Conservation (phyloP, 2,113 vertebrate genomes). For the Paralichthys olivaceus region DNA sequence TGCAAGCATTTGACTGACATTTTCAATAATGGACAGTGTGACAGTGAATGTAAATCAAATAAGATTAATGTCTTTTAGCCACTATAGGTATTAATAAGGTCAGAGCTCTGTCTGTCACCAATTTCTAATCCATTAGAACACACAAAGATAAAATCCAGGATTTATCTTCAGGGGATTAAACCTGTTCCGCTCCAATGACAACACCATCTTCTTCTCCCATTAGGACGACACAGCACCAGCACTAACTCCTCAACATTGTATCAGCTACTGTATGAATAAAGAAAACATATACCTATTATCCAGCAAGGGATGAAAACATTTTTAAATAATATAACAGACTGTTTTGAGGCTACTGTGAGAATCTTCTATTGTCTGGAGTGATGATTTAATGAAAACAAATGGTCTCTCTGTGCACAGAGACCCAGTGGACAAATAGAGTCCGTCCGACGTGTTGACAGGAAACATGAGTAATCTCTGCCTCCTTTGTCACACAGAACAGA, state of each 20-base stretch:
- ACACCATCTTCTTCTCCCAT: constrained; percentile 5
- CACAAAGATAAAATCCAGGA: constrained; percentile 32
- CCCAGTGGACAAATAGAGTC: too few species aligned
- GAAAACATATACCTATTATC: too few species aligned
- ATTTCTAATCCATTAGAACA: constrained; percentile 48
- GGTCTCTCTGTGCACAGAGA: too few species aligned
- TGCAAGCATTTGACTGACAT: neutral
- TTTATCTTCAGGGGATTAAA: constrained; percentile 40
- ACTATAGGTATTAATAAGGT: constrained; percentile 29
- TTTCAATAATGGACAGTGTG: neutral
- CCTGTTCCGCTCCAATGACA: constrained; percentile 15
- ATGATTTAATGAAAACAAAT: too few species aligned
- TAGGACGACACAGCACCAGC: neutral
- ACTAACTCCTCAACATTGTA: neutral
- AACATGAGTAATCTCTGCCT: too few species aligned
- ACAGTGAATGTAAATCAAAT: neutral
- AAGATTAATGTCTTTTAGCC: constrained; percentile 39
- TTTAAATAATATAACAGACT: too few species aligned
- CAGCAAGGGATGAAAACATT: too few species aligned
- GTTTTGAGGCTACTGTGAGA: too few species aligned
- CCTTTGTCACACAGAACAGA: too few species aligned
- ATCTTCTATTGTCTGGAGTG: too few species aligned
- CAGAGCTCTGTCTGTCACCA: constrained; percentile 33
- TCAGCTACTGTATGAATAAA: too few species aligned
- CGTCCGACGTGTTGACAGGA: too few species aligned